Evolutionary conservation across 2,797 vertebrate genomes (phyloP).

Genomic region (Sebastes hopkinsi): DNA sequence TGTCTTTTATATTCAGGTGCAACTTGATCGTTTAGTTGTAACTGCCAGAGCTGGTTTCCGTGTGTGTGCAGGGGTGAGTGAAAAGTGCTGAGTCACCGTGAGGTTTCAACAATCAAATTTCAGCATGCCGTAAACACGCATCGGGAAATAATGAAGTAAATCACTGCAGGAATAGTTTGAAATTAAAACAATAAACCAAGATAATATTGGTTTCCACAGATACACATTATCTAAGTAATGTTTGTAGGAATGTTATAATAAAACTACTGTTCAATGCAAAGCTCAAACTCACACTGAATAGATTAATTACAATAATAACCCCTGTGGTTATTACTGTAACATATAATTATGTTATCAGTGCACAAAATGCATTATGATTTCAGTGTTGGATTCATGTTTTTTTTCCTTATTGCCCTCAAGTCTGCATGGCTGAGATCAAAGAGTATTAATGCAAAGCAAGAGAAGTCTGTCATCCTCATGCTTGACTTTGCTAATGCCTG

Average conservation of each 20-base stretch:
- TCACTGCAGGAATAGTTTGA: background rate
- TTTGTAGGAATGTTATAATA: background rate
- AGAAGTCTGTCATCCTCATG: background rate
- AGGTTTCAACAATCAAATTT: background rate
- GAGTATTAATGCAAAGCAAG: slow-evolving; percentile 23
- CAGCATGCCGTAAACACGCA: background rate
- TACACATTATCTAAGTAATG: background rate
- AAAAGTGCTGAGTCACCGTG: slow-evolving; percentile 65
- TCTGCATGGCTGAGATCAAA: background rate
- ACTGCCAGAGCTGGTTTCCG: background rate
- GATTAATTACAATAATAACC: background rate
- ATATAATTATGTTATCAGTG: background rate
- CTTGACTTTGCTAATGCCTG: background rate
- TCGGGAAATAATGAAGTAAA: background rate
- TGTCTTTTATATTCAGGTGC: background rate
- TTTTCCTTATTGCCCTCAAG: background rate
- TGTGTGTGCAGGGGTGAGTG: slow-evolving; percentile 7
- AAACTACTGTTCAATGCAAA: background rate
- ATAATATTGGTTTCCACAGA: background rate
- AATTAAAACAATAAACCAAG: background rate
- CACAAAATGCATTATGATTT: background rate
- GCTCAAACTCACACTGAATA: background rate
- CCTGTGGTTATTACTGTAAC: background rate
- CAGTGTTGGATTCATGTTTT: background rate
- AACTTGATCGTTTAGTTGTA: background rate